These are phyloP conservation scores for Epizoanthus stellaris DNA, from an alignment of 92 coral and sea anemone species.

Conservation along the genomic window DNA sequence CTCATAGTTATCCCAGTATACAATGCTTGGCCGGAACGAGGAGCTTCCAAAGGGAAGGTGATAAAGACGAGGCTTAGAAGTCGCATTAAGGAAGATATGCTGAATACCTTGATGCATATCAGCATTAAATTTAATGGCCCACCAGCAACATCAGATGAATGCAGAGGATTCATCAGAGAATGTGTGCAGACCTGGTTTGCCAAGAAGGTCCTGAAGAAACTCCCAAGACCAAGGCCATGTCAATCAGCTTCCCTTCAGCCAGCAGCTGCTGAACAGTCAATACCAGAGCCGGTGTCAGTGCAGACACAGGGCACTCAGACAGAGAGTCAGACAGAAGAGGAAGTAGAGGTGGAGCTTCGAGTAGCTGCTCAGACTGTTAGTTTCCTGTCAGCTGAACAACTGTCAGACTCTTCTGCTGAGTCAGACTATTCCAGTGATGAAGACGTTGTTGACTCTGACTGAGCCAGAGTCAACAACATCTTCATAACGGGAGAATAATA, in stretches of 20 bases:
- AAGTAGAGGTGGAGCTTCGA: no score
- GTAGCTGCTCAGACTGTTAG: no score
- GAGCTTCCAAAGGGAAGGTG: constrained; percentile 5
- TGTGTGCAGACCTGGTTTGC: constrained; percentile 42
- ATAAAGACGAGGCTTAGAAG: constrained; percentile 27
- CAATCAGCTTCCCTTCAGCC: no score
- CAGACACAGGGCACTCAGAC: constrained; percentile 1
- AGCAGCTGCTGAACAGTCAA: not conserved
- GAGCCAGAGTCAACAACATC: no score
- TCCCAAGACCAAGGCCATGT: not conserved
- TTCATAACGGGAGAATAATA: no score
- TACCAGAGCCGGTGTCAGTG: no score
- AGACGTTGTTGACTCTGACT: no score
- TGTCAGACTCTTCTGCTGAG: no score
- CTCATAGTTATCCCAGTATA: constrained; percentile 3
- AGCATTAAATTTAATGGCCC: constrained; percentile 49
- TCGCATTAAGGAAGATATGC: constrained; percentile 21
- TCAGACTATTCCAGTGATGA: no score
- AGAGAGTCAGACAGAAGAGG: no score
- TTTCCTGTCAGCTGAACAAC: no score
- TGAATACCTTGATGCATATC: constrained; percentile 38
- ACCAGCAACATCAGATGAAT: constrained; percentile 20
- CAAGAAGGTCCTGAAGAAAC: constrained; percentile 23
- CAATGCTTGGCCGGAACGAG: constrained; percentile 37
- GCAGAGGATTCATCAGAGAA: constrained; percentile 27